Conservation (phyloP, 2,888 invertebrate species). For the Euproctis similis region DNA sequence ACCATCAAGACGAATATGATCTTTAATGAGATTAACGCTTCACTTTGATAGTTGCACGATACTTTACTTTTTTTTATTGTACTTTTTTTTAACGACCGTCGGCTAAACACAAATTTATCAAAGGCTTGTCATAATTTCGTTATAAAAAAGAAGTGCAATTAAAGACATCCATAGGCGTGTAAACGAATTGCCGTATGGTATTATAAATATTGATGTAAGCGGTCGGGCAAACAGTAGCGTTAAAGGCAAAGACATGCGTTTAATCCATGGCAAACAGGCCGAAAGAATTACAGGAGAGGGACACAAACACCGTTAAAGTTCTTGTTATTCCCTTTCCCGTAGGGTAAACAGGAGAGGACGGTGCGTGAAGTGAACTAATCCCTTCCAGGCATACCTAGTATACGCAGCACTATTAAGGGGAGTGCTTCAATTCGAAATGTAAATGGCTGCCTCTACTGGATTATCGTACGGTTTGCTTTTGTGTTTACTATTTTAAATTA, state of each 20-base stretch:
- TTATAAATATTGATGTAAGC: slow-evolving; percentile 65
- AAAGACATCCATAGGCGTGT: slow-evolving; percentile 57
- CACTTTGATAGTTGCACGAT: slow-evolving; percentile 30
- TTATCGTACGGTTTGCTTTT: slow-evolving; percentile 53
- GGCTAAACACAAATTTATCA: slow-evolving; percentile 48
- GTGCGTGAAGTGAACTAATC: slow-evolving; percentile 62
- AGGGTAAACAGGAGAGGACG: slow-evolving; percentile 50
- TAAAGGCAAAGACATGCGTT: slow-evolving; percentile 70
- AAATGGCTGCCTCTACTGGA: slow-evolving; percentile 49
- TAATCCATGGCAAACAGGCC: slow-evolving; percentile 69
- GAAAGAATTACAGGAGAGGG: slow-evolving; percentile 62
- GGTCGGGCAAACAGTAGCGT: slow-evolving; percentile 64
- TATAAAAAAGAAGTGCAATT: slow-evolving; percentile 64
- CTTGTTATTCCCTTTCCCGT: slow-evolving; percentile 31
- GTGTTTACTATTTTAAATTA: slow-evolving; percentile 11
- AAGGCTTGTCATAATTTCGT: slow-evolving; percentile 54
- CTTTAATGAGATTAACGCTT: slow-evolving; percentile 43
- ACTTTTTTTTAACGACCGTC: slow-evolving; percentile 52
- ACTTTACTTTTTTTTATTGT: slow-evolving; percentile 33
- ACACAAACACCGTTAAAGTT: slow-evolving; percentile 58
- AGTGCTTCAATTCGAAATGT: slow-evolving; percentile 50
- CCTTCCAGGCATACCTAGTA: slow-evolving; percentile 40
- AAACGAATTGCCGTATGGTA: slow-evolving; percentile 57
- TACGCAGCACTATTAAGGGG: slow-evolving; percentile 50
- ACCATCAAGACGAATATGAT: slow-evolving; percentile 48